Evolutionary conservation across 2,797 vertebrate genomes (phyloP).

Genomic region (Mastacembelus armatus): DNA sequence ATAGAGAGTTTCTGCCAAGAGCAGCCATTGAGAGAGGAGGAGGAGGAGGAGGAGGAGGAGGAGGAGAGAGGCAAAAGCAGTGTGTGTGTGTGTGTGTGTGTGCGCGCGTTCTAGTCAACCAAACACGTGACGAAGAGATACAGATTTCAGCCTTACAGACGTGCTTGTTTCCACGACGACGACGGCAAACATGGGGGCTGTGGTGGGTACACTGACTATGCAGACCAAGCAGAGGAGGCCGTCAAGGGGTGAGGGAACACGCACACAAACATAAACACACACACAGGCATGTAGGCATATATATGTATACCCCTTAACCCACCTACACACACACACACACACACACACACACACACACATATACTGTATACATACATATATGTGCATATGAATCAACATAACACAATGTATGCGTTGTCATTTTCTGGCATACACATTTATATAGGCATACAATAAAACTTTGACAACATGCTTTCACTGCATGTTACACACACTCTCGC

Average conservation of each 20-base stretch:
- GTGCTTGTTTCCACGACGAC: slow-evolving; percentile 82
- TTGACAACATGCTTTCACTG: slow-evolving; percentile 17
- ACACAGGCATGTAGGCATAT: slow-evolving; percentile 4
- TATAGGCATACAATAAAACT: slow-evolving; percentile 28
- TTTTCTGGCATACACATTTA: slow-evolving; percentile 1
- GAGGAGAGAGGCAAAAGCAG: slow-evolving; percentile 50
- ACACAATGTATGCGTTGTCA: too few relatives aligned
- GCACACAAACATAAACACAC: slow-evolving; percentile 38
- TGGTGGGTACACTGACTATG: slow-evolving; percentile 96
- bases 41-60: slow-evolving; percentile 36
- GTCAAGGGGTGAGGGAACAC: slow-evolving; percentile 90
- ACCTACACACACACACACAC: not conserved
- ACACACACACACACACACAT: slow-evolving; percentile 1
- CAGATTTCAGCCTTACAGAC: slow-evolving; percentile 73
- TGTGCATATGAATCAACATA: too few relatives aligned
- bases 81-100: slow-evolving; percentile 45
- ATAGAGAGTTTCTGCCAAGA: slow-evolving; percentile 52
- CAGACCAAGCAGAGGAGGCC: slow-evolving; percentile 92
- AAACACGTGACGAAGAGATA: slow-evolving; percentile 76
- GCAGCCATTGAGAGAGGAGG: slow-evolving; percentile 50
- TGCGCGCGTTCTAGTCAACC: slow-evolving; percentile 41
- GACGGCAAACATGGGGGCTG: slow-evolving; percentile 90
- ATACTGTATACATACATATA: not conserved
- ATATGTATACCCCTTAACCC: not conserved
- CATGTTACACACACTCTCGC: slow-evolving; percentile 1